Evolutionary conservation across 2,113 vertebrate species (phyloP).

Genomic region (Zosterops borbonicus): DNA sequence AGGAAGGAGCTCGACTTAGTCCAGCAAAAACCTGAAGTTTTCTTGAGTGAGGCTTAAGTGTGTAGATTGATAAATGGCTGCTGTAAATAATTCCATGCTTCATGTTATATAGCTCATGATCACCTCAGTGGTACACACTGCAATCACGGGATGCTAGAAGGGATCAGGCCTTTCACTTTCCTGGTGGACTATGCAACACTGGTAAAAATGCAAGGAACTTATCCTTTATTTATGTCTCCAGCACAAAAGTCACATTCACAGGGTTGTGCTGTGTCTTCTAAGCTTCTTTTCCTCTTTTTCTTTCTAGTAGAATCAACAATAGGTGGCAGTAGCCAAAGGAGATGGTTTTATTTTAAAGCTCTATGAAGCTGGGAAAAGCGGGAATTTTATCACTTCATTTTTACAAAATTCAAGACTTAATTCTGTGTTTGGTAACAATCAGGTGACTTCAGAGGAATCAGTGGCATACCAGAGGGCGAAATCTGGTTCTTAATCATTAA

Average conservation of each 20-base stretch:
- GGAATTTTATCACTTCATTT: slow-evolving; percentile 3
- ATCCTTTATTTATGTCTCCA: not conserved
- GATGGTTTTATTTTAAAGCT: not conserved
- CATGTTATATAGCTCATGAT: accelerated
- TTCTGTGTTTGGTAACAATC: not conserved
- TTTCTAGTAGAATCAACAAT: not conserved
- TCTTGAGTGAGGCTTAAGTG: not conserved
- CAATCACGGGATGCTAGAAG: not conserved
- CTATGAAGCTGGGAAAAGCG: not conserved
- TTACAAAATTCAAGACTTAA: not conserved
- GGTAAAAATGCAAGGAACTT: not conserved
- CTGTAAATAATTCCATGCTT: not conserved
- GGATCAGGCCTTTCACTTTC: not conserved
- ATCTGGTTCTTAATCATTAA: slow-evolving; percentile 58
- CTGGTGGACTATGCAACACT: not conserved
- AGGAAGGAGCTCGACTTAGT: not conserved
- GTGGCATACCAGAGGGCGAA: slow-evolving; percentile 31
- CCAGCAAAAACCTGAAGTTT: not conserved
- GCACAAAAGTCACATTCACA: not conserved
- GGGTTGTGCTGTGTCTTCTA: not conserved
- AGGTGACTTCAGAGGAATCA: slow-evolving; percentile 1
- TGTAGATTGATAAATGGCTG: not conserved
- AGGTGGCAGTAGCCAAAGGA: not conserved
- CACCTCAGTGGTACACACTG: not conserved
- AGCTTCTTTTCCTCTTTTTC: not conserved